These are phyloP conservation scores for Lithobates sylvaticus DNA, from an alignment of 2,797 vertebrate genomes.

Conservation along the genomic window DNA sequence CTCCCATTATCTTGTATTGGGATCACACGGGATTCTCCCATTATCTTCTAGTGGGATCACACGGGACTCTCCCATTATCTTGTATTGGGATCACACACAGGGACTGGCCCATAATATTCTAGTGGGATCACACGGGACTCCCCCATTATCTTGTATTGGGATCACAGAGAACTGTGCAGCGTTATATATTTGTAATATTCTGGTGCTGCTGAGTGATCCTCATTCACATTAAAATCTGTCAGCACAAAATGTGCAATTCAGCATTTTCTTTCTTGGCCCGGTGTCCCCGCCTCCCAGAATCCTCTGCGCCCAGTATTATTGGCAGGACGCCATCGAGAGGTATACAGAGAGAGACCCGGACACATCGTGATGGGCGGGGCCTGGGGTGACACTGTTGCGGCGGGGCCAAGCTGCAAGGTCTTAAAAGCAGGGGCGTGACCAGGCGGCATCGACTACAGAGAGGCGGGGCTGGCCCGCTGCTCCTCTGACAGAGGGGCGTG, in stretches of 20 bases:
- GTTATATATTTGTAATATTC: not conserved
- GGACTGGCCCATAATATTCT: no score
- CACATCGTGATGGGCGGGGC: slow-evolving; percentile 2
- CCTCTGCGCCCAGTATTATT: not conserved
- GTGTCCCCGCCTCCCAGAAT: slow-evolving; percentile 3
- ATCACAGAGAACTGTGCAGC: not conserved
- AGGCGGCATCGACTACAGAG: not conserved
- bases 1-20: not conserved
- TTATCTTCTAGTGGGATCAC: not conserved
- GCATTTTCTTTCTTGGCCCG: slow-evolving; percentile 24
- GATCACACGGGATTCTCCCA: not conserved
- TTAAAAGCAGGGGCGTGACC: no score
- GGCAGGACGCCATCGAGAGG: not conserved
- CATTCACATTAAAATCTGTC: not conserved
- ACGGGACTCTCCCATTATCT: not conserved
- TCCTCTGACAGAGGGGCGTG: no score
- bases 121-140: no score
- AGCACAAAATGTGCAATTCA: slow-evolving; percentile 19
- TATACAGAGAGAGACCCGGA: not conserved
- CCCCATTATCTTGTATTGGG: not conserved
- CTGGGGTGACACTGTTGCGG: not conserved
- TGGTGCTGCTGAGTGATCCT: not conserved
- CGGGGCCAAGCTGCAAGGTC: no score
- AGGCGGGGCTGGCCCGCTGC: no score
- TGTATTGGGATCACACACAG: not conserved